Conservation (phyloP, 2,113 vertebrate species). For the Micronycteris hirsuta region DNA sequence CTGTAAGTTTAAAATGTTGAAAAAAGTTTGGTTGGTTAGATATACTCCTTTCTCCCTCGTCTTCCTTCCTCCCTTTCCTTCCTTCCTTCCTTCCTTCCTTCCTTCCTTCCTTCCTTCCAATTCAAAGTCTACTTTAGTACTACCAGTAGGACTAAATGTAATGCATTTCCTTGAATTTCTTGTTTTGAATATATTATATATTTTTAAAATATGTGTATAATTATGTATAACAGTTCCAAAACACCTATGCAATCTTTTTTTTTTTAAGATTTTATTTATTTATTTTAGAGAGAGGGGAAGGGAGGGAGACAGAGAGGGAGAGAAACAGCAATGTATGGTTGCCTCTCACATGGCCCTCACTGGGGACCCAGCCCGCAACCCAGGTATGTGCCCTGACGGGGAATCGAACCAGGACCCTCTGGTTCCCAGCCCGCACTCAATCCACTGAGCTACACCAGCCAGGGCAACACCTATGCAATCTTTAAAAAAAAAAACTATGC, state of each 20-base stretch:
- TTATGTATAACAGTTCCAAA: conserved; percentile 34
- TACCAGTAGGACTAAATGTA: neutral
- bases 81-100: neutral
- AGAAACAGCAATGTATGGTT: too few relatives aligned
- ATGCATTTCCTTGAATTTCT: neutral
- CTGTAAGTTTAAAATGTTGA: neutral
- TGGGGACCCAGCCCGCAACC: too few relatives aligned
- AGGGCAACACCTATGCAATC: too few relatives aligned
- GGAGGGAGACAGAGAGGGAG: too few relatives aligned
- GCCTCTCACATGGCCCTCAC: too few relatives aligned
- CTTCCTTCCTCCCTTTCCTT: neutral
- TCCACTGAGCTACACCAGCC: too few relatives aligned
- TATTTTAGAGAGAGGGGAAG: too few relatives aligned
- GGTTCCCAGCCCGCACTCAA: too few relatives aligned
- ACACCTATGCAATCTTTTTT: neutral
- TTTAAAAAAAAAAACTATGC: neutral
- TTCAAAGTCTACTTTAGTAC: conserved; percentile 22
- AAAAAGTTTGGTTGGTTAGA: neutral
- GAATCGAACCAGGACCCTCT: too few relatives aligned
- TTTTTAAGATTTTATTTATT: too few relatives aligned
- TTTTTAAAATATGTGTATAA: neutral
- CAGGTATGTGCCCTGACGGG: too few relatives aligned
- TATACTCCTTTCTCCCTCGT: neutral
- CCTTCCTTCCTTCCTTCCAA: neutral
- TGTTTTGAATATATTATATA: neutral